A percentile compares a stretch with the other conserved stretches of the same genome.
phyloP scores from a whole-genome alignment of 2,888 invertebrate species.

The Lucinisca nassula region DNA sequence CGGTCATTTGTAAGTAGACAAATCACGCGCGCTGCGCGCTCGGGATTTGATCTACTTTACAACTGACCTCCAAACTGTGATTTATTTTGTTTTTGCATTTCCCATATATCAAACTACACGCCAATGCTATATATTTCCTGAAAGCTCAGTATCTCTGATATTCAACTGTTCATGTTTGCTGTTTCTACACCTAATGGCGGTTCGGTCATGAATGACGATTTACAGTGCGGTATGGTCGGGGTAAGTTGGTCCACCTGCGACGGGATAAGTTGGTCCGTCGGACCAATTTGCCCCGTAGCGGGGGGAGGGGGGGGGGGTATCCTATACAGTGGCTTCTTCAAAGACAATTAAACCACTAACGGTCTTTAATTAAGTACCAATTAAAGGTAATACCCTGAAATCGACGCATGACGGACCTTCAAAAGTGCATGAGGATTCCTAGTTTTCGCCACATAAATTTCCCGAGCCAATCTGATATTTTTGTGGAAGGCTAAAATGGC shows the following conservation, averaged over 20 bases:
- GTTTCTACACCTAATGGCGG: not conserved
- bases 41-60: too few species aligned
- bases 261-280: not conserved
- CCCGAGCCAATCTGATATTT: too few species aligned
- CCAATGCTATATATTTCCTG: not conserved
- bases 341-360: not conserved
- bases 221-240: slow-evolving; percentile 9
- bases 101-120: too few species aligned
- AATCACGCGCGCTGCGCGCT: too few species aligned
- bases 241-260: not conserved
- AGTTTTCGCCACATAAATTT: too few species aligned
- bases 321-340: not conserved
- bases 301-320: too few species aligned
- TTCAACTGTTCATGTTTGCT: not conserved
- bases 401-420: too few species aligned
- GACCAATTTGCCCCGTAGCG: not conserved
- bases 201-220: not conserved
- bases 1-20: too few species aligned
- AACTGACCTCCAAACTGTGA: too few species aligned
- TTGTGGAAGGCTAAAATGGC: too few species aligned
- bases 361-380: not conserved
- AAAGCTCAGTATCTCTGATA: not conserved
- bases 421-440: too few species aligned
- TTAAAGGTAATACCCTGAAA: not conserved
- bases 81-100: too few species aligned